Evolutionary conservation across 2,888 invertebrate species (phyloP).

Genomic region (Hypomecis punctinalis): DNA sequence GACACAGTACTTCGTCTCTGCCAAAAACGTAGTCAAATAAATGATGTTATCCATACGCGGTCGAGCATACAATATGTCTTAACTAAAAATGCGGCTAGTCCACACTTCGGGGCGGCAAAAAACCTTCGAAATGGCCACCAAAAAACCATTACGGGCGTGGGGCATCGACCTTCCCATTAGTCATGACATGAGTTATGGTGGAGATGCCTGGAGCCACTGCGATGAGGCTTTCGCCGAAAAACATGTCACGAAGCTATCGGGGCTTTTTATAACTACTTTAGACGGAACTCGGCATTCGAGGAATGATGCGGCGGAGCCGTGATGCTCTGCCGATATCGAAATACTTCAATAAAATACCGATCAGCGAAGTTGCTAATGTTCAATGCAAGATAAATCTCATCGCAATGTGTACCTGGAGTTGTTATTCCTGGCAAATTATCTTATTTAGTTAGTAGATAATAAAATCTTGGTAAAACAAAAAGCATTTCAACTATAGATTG

Average conservation of each 20-base stretch:
- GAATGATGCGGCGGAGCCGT: slow-evolving; percentile 22
- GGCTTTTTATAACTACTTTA: slow-evolving; percentile 29
- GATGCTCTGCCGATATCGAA: slow-evolving; percentile 19
- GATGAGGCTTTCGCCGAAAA: slow-evolving; percentile 47
- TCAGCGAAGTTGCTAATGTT: slow-evolving; percentile 11
- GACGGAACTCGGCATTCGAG: slow-evolving; percentile 28
- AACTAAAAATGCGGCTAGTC: slow-evolving; percentile 44
- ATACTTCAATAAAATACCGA: slow-evolving; percentile 22
- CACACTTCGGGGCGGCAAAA: slow-evolving; percentile 41
- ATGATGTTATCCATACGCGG: slow-evolving; percentile 37
- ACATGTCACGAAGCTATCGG: slow-evolving; percentile 41
- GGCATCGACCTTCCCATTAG: slow-evolving; percentile 47
- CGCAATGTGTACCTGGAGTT: no score
- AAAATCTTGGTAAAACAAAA: no score
- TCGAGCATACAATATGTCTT: slow-evolving; percentile 39
- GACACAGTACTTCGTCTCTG: slow-evolving; percentile 35
- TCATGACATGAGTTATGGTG: slow-evolving; percentile 47
- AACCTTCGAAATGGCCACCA: slow-evolving; percentile 39
- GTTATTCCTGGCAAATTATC: no score
- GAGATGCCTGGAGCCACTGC: slow-evolving; percentile 35
- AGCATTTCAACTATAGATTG: no score
- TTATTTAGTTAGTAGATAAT: no score
- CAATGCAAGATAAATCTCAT: neutral
- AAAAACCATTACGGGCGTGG: slow-evolving; percentile 42
- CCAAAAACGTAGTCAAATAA: slow-evolving; percentile 34